A percentile compares a stretch with the other conserved stretches of the same genome.
Conservation (phyloP, 2,797 vertebrate species). For the Gallinago stenura region DNA sequence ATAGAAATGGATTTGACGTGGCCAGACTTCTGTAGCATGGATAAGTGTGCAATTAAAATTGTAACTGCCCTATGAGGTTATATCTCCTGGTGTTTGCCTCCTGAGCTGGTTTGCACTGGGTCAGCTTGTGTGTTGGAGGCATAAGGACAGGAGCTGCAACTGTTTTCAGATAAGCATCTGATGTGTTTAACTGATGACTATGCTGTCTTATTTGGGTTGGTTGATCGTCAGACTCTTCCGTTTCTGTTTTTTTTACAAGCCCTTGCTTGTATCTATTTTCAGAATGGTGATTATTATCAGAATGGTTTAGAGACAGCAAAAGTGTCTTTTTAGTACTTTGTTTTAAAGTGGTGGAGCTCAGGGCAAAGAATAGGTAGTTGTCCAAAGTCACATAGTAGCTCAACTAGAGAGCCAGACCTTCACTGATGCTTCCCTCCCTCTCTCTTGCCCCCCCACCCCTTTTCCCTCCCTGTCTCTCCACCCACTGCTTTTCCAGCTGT, state of each 20-base stretch:
- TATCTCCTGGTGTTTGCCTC: not conserved
- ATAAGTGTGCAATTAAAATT: not conserved
- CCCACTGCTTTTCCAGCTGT: not conserved
- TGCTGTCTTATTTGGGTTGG: not conserved
- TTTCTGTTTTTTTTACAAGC: not conserved
- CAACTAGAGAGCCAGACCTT: not conserved
- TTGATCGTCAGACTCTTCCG: not conserved
- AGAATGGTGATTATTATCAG: not conserved
- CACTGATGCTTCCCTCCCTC: no score
- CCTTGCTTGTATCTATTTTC: not conserved
- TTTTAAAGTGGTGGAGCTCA: not conserved
- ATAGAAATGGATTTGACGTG: not conserved
- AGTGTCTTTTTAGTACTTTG: not conserved
- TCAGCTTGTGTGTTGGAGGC: fast-evolving
- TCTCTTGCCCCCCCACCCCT: not conserved
- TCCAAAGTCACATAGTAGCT: not conserved
- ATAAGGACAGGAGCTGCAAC: not conserved
- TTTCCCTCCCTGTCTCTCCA: not conserved
- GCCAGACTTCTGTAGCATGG: not conserved
- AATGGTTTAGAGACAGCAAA: not conserved
- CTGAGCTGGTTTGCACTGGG: not conserved
- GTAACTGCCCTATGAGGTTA: not conserved
- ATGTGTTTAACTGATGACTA: not conserved
- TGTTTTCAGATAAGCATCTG: not conserved
- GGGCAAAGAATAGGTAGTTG: not conserved